Evolutionary conservation across 1,140 invertebrate genomes (phyloP).

Genomic region (Drosophila pseudoobscura): DNA sequence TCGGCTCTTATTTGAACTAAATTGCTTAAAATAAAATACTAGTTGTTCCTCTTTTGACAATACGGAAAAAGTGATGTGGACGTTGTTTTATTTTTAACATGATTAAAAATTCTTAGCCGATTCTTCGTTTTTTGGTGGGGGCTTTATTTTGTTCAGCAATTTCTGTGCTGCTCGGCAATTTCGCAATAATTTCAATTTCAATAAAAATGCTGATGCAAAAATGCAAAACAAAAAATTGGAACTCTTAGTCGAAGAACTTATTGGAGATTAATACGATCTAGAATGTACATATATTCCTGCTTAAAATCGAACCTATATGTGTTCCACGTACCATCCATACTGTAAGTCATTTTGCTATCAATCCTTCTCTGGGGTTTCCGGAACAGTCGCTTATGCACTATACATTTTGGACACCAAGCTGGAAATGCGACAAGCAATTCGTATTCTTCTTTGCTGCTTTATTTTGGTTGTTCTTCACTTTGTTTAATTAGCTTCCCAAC

Average conservation of each 20-base stretch:
- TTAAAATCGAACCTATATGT: too few species aligned
- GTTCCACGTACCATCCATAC: constrained; percentile 41
- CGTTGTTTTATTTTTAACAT: constrained; percentile 19
- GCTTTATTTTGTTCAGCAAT: constrained; percentile 46
- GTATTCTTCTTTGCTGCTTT: background rate
- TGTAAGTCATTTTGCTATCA: constrained; percentile 32
- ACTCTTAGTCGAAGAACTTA: constrained; percentile 25
- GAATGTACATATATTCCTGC: too few species aligned
- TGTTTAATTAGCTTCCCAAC: constrained; percentile 37
- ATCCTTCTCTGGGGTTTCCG: background rate
- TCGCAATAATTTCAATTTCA: constrained; percentile 50
- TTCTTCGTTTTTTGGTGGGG: background rate
- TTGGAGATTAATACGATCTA: background rate
- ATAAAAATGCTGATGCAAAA: constrained; percentile 44
- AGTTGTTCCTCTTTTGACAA: background rate
- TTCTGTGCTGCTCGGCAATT: constrained; percentile 48
- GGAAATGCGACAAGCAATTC: background rate
- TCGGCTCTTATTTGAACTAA: too few species aligned
- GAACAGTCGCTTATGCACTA: constrained; percentile 5
- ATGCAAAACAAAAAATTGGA: constrained; percentile 21
- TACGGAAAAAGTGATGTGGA: background rate
- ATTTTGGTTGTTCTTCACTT: constrained; percentile 37
- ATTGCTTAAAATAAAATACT: too few species aligned
- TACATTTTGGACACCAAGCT: constrained; percentile 12
- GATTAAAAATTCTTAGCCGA: constrained; percentile 7